Base-by-base conservation (phyloP, 2,113 vertebrate genomes). In the Psilopogon haemacephalus region DNA sequence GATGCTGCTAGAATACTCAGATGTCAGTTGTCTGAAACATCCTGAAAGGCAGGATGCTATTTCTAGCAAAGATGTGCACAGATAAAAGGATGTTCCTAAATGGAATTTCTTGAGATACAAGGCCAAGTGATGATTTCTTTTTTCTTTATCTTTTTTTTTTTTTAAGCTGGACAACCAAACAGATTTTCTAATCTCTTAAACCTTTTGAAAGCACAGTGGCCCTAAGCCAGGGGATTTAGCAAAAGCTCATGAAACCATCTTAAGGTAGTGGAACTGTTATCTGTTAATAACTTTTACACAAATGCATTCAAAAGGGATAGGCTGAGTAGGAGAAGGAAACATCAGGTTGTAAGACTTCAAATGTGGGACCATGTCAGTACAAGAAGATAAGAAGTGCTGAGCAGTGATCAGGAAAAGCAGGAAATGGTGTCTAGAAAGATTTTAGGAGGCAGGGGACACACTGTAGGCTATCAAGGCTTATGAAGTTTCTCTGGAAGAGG, bases 121-220 rank as follows among this genome's bases (percentile, higher is more conserved):
- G 14, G 50, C 11, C n/a, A 12, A 48, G 20, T 48, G 55, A 9
- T 35, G 48, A 50, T 13, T 50, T 73, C 74, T 62, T 93, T 71
- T 69, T 56, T n/a, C 75, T 84, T 62, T 92, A n/a, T 73, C 74
- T 62, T 93, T 71, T 69, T 56, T n/a, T 79, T 84, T 62, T 92
- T 80, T 64, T 46, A 54, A 80, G 56, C 59, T 5, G 18, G 20
- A 71, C 2, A 3, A 62, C 30, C 40, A 76, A 88, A 91, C 0
- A 46, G 38, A 56, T 77, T 88, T 89, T 77, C n/a, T 87, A 37
- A 72, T 82, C 81, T 65, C 54, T 85, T 60, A 84, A 88, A 84
- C 3, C 19, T 64, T 80, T 70, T 37, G 48, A 62, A 84, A 94
- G 38, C 26, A 55, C n/a, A 69, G n/a, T 26, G 48, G 21, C 52